These are phyloP conservation scores for Protonibea diacanthus DNA, from an alignment of 2,797 vertebrate species.

Conservation along the genomic window DNA sequence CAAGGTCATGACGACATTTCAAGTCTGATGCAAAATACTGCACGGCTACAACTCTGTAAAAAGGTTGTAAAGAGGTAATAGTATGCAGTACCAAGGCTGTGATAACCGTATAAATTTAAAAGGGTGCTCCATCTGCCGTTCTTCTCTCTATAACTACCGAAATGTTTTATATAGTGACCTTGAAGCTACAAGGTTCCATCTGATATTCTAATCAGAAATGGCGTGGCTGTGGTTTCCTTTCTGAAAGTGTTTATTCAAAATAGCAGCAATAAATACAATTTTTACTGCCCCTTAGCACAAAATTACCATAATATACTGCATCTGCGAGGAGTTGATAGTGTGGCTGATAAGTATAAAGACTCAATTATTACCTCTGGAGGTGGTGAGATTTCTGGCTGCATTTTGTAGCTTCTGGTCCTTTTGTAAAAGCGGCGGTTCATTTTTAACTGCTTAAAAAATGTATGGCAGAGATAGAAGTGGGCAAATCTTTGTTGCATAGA, in stretches of 20 bases:
- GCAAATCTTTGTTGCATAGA: slow-evolving; percentile 14
- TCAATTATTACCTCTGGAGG: slow-evolving; percentile 57
- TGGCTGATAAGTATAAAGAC: slow-evolving; percentile 58
- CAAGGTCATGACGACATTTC: slow-evolving; percentile 63
- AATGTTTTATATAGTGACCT: slow-evolving; percentile 67
- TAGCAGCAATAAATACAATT: slow-evolving; percentile 58
- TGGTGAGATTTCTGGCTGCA: slow-evolving; percentile 43
- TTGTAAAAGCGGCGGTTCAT: slow-evolving; percentile 38
- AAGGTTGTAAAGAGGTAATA: slow-evolving; percentile 77
- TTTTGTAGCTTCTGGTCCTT: slow-evolving; percentile 39
- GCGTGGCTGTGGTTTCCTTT: slow-evolving; percentile 32
- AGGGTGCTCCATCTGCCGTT: slow-evolving; percentile 67
- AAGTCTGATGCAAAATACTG: slow-evolving; percentile 66
- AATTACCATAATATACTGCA: slow-evolving; percentile 64
- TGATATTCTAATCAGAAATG: slow-evolving; percentile 59
- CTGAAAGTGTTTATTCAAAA: slow-evolving; percentile 67
- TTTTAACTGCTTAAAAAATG: slow-evolving; percentile 45
- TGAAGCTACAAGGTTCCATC: slow-evolving; percentile 62
- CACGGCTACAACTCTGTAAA: slow-evolving; percentile 72
- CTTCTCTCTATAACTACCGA: slow-evolving; percentile 49
- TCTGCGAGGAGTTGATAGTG: slow-evolving; percentile 60
- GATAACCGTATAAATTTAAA: slow-evolving; percentile 74
- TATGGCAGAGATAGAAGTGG: slow-evolving; percentile 13
- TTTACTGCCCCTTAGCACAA: slow-evolving; percentile 63
- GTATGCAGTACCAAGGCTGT: slow-evolving; percentile 68